phyloP scores from a whole-genome alignment of 2,888 invertebrate species.

The Drosophila niveifrons region DNA sequence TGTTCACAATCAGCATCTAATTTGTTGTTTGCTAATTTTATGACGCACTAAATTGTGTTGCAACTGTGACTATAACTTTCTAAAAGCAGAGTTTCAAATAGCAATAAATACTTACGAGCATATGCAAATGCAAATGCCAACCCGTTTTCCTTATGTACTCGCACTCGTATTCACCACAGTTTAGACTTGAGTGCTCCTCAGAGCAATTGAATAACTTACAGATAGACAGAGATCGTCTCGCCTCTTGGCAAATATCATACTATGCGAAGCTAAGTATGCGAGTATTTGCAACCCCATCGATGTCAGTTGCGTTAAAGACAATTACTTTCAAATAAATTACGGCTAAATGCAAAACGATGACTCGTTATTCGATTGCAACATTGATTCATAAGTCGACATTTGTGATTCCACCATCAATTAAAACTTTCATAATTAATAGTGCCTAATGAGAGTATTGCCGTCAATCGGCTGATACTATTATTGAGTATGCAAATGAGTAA shows the following conservation, averaged over 20 bases:
- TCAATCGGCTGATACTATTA: slow-evolving; percentile 7
- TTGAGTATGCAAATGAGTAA: slow-evolving; percentile 54
- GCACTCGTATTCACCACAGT: slow-evolving; percentile 11
- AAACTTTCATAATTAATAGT: slow-evolving; percentile 67
- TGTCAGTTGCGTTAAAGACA: slow-evolving; percentile 48
- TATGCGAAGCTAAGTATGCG: background rate
- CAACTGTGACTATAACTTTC: slow-evolving; percentile 28
- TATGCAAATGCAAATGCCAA: slow-evolving; percentile 34
- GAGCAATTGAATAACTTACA: slow-evolving; percentile 48
- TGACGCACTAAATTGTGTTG: slow-evolving; percentile 11
- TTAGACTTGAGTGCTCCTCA: slow-evolving; percentile 29
- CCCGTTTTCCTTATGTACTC: slow-evolving; percentile 42
- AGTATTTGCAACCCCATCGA: slow-evolving; percentile 32
- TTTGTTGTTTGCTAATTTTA: slow-evolving; percentile 1
- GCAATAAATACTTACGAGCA: slow-evolving; percentile 10
- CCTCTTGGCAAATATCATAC: slow-evolving; percentile 27
- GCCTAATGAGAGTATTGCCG: slow-evolving; percentile 45
- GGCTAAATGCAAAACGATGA: slow-evolving; percentile 41
- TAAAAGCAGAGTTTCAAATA: slow-evolving; percentile 28
- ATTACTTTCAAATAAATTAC: slow-evolving; percentile 61
- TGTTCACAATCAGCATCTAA: slow-evolving; percentile 4
- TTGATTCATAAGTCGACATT: slow-evolving; percentile 18
- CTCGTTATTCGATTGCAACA: slow-evolving; percentile 17
- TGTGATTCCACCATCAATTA: slow-evolving; percentile 45
- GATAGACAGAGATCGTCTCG: slow-evolving; percentile 40